Conservation (phyloP, 2,888 invertebrate species). For the Eupithecia exiguata region DNA sequence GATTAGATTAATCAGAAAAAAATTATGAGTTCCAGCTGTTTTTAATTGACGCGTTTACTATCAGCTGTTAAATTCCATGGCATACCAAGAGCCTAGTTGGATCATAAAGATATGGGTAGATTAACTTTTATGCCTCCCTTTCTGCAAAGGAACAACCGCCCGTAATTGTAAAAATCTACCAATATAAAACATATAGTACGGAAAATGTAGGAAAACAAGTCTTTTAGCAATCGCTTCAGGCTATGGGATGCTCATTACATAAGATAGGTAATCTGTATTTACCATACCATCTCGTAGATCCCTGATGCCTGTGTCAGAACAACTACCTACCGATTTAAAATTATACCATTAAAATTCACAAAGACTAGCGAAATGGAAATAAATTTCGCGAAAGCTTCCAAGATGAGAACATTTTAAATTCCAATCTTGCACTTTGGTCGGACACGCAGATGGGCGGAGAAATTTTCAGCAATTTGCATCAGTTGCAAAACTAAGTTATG, state of each 20-base stretch:
- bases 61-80: neutral
- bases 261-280: neutral
- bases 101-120: neutral
- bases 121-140: neutral
- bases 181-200: too few relatives aligned
- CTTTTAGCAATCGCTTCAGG: neutral
- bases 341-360: conserved; percentile 39
- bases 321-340: conserved; percentile 23
- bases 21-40: too few relatives aligned
- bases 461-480: conserved; percentile 74
- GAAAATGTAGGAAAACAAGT: neutral
- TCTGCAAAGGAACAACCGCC: neutral
- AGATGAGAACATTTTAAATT: conserved; percentile 71
- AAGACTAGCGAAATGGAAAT: conserved; percentile 47
- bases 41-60: neutral
- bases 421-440: conserved; percentile 71
- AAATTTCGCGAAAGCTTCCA: conserved; percentile 60
- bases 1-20: too few relatives aligned
- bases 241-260: neutral
- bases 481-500: conserved; percentile 65
- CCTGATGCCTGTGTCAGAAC: neutral
- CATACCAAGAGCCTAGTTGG: neutral
- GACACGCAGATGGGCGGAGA: conserved; percentile 69
- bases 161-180: neutral
- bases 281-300: neutral